Evolutionary conservation across 1,140 invertebrate genomes (phyloP), one percentile per base, ranked within the genome.

Genomic region (Mya arenaria): DNA sequence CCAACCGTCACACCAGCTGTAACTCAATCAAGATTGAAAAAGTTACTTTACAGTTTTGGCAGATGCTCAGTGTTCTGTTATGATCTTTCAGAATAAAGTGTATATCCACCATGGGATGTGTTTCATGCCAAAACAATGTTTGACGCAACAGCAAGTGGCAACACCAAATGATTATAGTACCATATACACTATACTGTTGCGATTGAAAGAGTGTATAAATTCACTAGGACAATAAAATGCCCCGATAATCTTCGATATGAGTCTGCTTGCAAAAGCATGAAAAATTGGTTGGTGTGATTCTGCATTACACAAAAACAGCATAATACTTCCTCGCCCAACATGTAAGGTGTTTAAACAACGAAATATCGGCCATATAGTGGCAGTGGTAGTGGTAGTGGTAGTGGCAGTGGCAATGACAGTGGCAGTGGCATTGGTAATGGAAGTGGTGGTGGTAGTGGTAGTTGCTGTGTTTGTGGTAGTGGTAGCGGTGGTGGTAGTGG

Each of bases 121-220:
- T 69, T 69, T 44, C 66, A 69, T n/a, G 10, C 36, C 28, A 10
- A 25, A 15, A 19, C 32, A 15, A 23, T 15, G 10, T 6, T 10
- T 19, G 37, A 69, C n/a, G 15, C 41, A 23, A n/a, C n/a, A 28
- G 23, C 8, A 44, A 44, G 15, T 23, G 52, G 52, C 44, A 8
- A 19, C 28, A 28, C 77, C 77, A 37, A 71, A 23, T n/a, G 48
- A 71, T n/a, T 71, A 80, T 32, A 80, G 23, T 36, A 71, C 77
- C 23, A 28, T 79, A 4, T 79, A 79, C 28, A 79, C 77, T 23
- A 60, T 37, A 39, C 34, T 71, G 6, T 32, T 28, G n/a, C 19
- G 55, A 23, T 13, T 44, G 41, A 79, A 69, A 23, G 77, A 79
- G 37, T 0, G 2, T 3, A 68, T 79, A 36, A 78, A 78, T 34